Evolutionary conservation across 2,888 invertebrate genomes (phyloP).

Genomic region (Caenorhabditis parvicauda): DNA sequence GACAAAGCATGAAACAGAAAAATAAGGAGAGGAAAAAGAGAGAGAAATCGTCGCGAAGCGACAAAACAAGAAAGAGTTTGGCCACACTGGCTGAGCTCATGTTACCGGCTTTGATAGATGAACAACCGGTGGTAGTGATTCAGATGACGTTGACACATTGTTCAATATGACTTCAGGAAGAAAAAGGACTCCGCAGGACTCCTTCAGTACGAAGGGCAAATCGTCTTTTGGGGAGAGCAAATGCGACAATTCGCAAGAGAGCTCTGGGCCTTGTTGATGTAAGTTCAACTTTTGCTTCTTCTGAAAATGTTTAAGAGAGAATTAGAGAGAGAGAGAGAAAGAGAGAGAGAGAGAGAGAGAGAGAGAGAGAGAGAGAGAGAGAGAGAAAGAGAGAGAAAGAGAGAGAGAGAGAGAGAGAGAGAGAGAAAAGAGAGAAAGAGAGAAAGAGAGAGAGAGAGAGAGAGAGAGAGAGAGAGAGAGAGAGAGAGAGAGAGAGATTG

Average conservation of each 20-base stretch:
- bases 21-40: conserved; percentile 6
- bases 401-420: too few relatives aligned
- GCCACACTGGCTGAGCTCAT: conserved; percentile 34
- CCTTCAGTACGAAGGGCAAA: conserved; percentile 15
- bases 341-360: too few relatives aligned
- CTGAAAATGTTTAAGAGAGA: too few relatives aligned
- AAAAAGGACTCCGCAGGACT: not conserved
- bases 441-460: too few relatives aligned
- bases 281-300: conserved; percentile 10
- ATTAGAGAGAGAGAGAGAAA: too few relatives aligned
- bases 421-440: too few relatives aligned
- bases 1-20: conserved; percentile 22
- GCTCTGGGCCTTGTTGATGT: conserved; percentile 39
- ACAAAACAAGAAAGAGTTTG: conserved; percentile 29
- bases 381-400: too few relatives aligned
- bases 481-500: too few relatives aligned
- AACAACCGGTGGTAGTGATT: conserved; percentile 11
- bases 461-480: too few relatives aligned
- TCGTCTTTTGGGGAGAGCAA: conserved; percentile 30
- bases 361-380: too few relatives aligned
- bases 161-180: too few relatives aligned
- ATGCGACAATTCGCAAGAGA: conserved; percentile 33
- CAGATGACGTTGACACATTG: too few relatives aligned
- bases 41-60: conserved; percentile 6
- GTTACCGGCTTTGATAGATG: conserved; percentile 36